Conservation (phyloP, 2,888 invertebrate species). For the Caradrina kadenii region DNA sequence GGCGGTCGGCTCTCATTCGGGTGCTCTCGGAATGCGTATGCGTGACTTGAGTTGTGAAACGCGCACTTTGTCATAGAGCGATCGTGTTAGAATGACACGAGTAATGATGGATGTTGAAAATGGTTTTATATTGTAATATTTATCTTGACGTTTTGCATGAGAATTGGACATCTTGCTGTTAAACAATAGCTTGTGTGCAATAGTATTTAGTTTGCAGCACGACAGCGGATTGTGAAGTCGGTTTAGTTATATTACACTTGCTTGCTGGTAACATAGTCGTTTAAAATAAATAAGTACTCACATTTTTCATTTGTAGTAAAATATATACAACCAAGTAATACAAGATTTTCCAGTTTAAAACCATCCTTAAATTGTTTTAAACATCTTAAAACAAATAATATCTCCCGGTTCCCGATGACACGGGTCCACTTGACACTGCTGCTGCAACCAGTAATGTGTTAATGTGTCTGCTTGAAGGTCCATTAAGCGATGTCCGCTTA, state of each 20-base stretch:
- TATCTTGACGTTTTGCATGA: slow-evolving; percentile 57
- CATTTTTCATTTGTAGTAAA: not conserved
- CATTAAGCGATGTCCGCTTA: no score
- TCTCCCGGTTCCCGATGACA: no score
- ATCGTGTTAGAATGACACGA: slow-evolving; percentile 60
- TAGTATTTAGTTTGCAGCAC: slow-evolving; percentile 51
- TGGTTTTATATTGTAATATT: slow-evolving; percentile 55
- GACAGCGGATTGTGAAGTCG: slow-evolving; percentile 33
- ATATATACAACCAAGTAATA: not conserved
- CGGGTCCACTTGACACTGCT: no score
- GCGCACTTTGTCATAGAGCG: slow-evolving; percentile 54
- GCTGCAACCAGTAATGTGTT: no score
- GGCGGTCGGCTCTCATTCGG: slow-evolving; percentile 70
- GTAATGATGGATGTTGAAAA: slow-evolving; percentile 56
- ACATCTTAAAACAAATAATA: no score
- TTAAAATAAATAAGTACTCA: not conserved
- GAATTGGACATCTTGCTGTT: slow-evolving; percentile 48
- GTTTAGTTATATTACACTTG: slow-evolving; percentile 4
- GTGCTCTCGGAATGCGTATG: slow-evolving; percentile 63
- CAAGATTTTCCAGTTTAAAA: no score
- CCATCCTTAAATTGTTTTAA: no score
- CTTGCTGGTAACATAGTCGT: not conserved
- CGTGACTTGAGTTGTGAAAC: slow-evolving; percentile 60
- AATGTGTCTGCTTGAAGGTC: no score
- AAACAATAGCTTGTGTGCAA: slow-evolving; percentile 55